phyloP scores from a whole-genome alignment of 2,888 invertebrate genomes.

The Mesochorus sp. region DNA sequence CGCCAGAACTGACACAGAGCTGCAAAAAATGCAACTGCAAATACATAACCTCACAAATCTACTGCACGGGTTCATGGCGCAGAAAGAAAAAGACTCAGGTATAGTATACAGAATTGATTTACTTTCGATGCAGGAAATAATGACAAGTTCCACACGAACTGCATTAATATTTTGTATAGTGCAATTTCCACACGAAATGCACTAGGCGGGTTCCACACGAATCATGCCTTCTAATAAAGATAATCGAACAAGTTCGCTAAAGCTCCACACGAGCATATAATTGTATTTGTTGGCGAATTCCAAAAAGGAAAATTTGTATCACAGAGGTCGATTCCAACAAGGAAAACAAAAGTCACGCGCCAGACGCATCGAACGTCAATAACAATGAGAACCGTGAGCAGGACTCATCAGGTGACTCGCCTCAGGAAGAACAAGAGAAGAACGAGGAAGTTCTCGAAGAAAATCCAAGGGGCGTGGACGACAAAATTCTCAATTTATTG shows the following conservation, averaged over 20 bases:
- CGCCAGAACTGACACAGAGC: not conserved
- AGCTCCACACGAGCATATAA: slow-evolving; percentile 30
- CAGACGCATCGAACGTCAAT: not conserved
- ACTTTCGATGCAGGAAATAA: slow-evolving; percentile 7
- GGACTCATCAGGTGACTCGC: not conserved
- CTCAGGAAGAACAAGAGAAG: not conserved
- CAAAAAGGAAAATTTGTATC: not conserved
- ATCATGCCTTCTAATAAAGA: slow-evolving; percentile 14
- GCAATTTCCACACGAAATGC: slow-evolving; percentile 18
- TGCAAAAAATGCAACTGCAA: not conserved
- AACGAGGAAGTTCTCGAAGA: slow-evolving; percentile 3
- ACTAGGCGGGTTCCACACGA: slow-evolving; percentile 17
- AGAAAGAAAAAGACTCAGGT: not conserved
- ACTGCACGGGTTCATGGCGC: not conserved
- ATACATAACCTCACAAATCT: slow-evolving; percentile 4
- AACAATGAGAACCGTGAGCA: slow-evolving; percentile 5
- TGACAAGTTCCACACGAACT: slow-evolving; percentile 24
- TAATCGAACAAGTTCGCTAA: slow-evolving; percentile 31
- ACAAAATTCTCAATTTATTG: slow-evolving; percentile 18
- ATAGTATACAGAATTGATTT: not conserved
- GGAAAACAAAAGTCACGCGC: slow-evolving; percentile 17
- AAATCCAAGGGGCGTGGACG: not conserved
- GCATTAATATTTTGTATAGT: not conserved
- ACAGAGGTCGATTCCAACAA: slow-evolving; percentile 24
- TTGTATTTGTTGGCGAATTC: not conserved